A percentile compares a stretch with the other conserved stretches of the same genome.
These are phyloP conservation scores for Lapara coniferarum DNA, from an alignment of 2,888 invertebrate species.

Conservation along the genomic window DNA sequence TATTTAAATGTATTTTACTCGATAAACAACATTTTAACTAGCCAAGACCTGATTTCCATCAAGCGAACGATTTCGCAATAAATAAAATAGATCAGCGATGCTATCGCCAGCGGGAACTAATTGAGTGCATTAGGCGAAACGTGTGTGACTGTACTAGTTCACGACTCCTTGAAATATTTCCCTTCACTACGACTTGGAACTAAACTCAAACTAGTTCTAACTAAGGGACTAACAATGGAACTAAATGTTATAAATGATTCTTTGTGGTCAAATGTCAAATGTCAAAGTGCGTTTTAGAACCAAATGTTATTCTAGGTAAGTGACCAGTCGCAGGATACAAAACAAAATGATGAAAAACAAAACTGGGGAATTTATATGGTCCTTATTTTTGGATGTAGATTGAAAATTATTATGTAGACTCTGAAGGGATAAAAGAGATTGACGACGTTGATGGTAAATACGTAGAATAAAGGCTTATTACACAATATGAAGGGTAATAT, in stretches of 20 bases:
- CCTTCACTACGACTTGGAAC: constrained; percentile 7
- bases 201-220: constrained; percentile 4
- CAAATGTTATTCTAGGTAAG: too few species aligned
- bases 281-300: too few species aligned
- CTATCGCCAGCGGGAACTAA: constrained; percentile 12
- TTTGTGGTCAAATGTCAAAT: not conserved
- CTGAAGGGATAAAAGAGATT: too few species aligned
- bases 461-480: too few species aligned
- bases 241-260: constrained; percentile 3
- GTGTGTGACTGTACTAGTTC: constrained; percentile 16
- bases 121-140: constrained; percentile 13
- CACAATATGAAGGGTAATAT: too few species aligned
- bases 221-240: constrained; percentile 7
- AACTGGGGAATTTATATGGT: too few species aligned
- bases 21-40: not conserved
- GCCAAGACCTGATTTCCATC: not conserved
- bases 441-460: too few species aligned
- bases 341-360: too few species aligned
- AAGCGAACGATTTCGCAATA: not conserved
- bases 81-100: constrained; percentile 6
- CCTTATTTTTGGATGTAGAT: too few species aligned
- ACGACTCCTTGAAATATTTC: constrained; percentile 21
- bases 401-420: too few species aligned
- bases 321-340: too few species aligned
- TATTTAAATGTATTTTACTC: too few species aligned